A percentile compares a stretch with the other conserved stretches of the same genome.
Conservation (phyloP, 53 echinoderm and acorn worm species). For the Paracentrotus lividus region DNA sequence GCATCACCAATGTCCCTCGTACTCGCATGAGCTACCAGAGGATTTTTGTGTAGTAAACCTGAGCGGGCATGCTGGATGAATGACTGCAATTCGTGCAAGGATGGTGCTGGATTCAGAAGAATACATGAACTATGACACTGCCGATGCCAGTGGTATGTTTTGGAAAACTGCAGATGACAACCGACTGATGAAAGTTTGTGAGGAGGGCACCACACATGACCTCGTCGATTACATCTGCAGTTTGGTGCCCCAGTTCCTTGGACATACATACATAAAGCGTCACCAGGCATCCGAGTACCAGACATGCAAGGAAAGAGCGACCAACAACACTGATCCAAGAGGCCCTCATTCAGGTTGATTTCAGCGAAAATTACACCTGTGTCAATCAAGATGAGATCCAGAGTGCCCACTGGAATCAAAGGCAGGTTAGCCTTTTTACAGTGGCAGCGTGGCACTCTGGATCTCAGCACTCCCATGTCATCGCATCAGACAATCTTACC, state of each 20-base stretch:
- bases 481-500: neutral
- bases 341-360: neutral
- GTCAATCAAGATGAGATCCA: neutral
- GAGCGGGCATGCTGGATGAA: constrained; percentile 62
- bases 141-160: neutral
- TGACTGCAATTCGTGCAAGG: constrained; percentile 57
- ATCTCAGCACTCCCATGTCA: neutral
- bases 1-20: constrained; percentile 48
- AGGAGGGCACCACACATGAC: too few species aligned
- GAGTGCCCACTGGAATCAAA: neutral
- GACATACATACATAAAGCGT: too few species aligned
- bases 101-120: constrained; percentile 65
- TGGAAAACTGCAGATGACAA: too few species aligned
- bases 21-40: constrained; percentile 66
- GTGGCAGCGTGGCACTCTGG: neutral
- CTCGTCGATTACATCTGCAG: too few species aligned
- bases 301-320: too few species aligned
- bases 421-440: neutral
- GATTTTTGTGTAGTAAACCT: constrained; percentile 44
- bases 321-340: too few species aligned
- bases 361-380: neutral
- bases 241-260: too few species aligned
- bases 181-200: too few species aligned
- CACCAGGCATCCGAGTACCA: too few species aligned
- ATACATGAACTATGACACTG: too few species aligned